phyloP scores from a whole-genome alignment of 1,140 invertebrate species.

The Tetragonula clypearis region DNA sequence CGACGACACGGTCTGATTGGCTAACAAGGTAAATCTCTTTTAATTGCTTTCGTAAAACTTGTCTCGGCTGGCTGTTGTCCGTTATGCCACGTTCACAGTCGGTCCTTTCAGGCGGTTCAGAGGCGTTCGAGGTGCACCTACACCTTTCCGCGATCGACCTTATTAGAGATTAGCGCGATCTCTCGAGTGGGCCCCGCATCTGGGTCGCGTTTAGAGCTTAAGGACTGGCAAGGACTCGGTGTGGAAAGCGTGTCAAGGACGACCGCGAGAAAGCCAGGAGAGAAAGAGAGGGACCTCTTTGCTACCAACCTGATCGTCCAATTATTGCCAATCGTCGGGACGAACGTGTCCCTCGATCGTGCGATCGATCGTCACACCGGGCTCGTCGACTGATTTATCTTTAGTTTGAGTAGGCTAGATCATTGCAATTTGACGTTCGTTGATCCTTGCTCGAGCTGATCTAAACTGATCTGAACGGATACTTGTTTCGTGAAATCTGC shows the following conservation, averaged over 20 bases:
- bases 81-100: background rate
- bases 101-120: background rate
- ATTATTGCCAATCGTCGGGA: constrained; percentile 58
- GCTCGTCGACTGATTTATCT: background rate
- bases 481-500: too few relatives aligned
- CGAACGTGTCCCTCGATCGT: constrained; percentile 50
- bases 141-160: constrained; percentile 30
- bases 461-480: too few relatives aligned
- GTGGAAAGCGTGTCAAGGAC: constrained; percentile 64
- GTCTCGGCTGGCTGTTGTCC: constrained; percentile 8
- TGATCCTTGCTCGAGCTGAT: background rate
- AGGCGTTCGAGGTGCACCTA: constrained; percentile 33
- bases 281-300: background rate
- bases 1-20: constrained; percentile 70
- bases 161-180: constrained; percentile 57
- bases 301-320: constrained; percentile 37
- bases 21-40: constrained; percentile 65
- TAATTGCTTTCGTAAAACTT: constrained; percentile 64
- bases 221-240: constrained; percentile 58
- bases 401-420: background rate
- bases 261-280: constrained; percentile 46
- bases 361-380: constrained; percentile 19
- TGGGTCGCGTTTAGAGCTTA: constrained; percentile 59
- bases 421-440: background rate
- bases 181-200: constrained; percentile 40